Evolutionary conservation across 35 echinoderm and acorn worm species (phyloP).

Genomic region (Eucidaris tribuloides): DNA sequence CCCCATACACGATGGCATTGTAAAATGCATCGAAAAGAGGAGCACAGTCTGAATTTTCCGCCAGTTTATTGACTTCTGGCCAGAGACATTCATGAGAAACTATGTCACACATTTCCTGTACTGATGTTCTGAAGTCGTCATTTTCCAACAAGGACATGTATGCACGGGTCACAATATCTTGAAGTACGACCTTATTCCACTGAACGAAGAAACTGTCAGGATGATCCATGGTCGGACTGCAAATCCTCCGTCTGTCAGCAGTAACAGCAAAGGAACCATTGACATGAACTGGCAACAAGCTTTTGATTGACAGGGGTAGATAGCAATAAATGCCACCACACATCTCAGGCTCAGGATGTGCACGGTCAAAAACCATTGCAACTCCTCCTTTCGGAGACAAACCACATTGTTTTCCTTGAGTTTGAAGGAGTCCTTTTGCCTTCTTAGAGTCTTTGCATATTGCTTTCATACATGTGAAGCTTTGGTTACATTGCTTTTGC

Average conservation of each 20-base stretch:
- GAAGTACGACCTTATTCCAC: slow-evolving; percentile 49
- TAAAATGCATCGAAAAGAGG: slow-evolving; percentile 57
- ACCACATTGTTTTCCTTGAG: slow-evolving; percentile 10
- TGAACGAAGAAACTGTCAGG: background rate
- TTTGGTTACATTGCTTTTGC: no score
- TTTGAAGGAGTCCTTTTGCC: background rate
- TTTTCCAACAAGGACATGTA: slow-evolving; percentile 50
- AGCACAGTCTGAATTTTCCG: slow-evolving; percentile 11
- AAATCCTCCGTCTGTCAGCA: slow-evolving; percentile 42
- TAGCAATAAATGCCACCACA: slow-evolving; percentile 31
- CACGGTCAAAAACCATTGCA: background rate
- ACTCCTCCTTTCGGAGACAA: slow-evolving; percentile 41
- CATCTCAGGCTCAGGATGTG: background rate
- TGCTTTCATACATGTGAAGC: background rate
- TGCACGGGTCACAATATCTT: slow-evolving; percentile 36
- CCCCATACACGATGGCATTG: slow-evolving; percentile 21
- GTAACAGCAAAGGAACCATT: slow-evolving; percentile 66
- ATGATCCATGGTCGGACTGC: background rate
- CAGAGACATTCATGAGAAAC: slow-evolving; percentile 30
- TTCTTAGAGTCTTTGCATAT: background rate
- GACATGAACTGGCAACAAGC: slow-evolving; percentile 68
- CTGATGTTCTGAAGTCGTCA: background rate
- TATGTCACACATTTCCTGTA: background rate
- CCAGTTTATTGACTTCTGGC: slow-evolving; percentile 44
- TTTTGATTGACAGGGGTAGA: slow-evolving; percentile 56